These are phyloP conservation scores for Phlogophora meticulosa DNA, from an alignment of 2,888 invertebrate genomes.

Conservation along the genomic window DNA sequence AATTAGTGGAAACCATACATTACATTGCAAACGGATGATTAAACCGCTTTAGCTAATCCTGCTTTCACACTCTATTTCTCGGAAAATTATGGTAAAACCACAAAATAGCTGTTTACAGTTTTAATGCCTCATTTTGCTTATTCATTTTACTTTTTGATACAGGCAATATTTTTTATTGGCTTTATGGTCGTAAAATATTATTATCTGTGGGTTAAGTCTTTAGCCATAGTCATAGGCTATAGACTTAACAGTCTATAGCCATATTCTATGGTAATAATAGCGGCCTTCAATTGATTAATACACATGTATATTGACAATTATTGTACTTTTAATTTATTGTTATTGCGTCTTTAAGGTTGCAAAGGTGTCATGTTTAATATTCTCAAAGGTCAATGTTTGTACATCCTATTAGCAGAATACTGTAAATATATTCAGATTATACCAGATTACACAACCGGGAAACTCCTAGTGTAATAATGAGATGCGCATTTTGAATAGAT, in stretches of 20 bases:
- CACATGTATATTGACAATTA: slow-evolving; percentile 12
- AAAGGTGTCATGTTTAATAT: slow-evolving; percentile 23
- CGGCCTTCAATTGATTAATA: slow-evolving; percentile 29
- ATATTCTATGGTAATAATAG: slow-evolving; percentile 19
- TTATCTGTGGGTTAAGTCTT: slow-evolving; percentile 8
- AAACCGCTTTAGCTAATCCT: slow-evolving; percentile 58
- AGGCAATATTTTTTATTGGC: slow-evolving; percentile 19
- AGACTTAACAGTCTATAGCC: too few species aligned
- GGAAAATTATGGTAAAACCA: slow-evolving; percentile 39
- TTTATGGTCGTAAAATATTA: slow-evolving; percentile 29
- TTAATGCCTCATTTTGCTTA: slow-evolving; percentile 26
- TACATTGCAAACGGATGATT: slow-evolving; percentile 65
- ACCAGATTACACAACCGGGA: neutral
- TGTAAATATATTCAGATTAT: slow-evolving; percentile 18
- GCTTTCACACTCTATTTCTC: slow-evolving; percentile 47
- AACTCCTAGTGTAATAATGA: neutral
- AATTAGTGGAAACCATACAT: slow-evolving; percentile 75
- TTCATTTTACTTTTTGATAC: slow-evolving; percentile 40
- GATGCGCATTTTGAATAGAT: neutral
- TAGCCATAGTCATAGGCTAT: too few species aligned
- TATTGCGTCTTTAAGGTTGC: slow-evolving; percentile 22
- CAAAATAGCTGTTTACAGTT: slow-evolving; percentile 30
- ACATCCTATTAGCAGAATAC: neutral
- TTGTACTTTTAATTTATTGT: slow-evolving; percentile 20
- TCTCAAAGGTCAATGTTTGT: slow-evolving; percentile 14